These are phyloP conservation scores for Sarcophaga subvicina DNA, from an alignment of 2,888 invertebrate species.

Conservation along the genomic window DNA sequence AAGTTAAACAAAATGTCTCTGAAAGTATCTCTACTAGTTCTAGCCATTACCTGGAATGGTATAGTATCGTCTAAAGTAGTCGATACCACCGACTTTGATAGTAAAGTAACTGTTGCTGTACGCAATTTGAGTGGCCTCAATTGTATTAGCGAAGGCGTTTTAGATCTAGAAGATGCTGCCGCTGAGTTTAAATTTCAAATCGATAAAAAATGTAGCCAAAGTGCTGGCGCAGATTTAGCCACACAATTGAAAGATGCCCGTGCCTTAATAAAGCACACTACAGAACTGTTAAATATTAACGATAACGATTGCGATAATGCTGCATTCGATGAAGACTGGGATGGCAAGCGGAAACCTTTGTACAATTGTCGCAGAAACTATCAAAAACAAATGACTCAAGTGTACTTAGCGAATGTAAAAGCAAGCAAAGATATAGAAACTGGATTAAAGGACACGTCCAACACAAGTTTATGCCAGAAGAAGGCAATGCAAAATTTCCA, in stretches of 20 bases:
- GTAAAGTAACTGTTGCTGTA: not conserved
- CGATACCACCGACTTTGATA: not conserved
- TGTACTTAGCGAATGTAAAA: not conserved
- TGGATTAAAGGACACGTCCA: not conserved
- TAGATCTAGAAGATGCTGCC: slow-evolving; percentile 36
- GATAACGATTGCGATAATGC: slow-evolving; percentile 42
- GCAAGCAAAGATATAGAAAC: not conserved
- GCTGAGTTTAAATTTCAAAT: slow-evolving; percentile 39
- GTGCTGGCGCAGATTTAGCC: not conserved
- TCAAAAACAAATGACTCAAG: slow-evolving; percentile 21
- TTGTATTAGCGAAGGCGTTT: slow-evolving; percentile 21
- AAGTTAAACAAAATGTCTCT: slow-evolving; percentile 27
- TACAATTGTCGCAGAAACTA: not conserved
- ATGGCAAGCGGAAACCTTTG: not conserved
- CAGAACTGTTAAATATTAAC: slow-evolving; percentile 21
- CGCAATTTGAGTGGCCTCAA: slow-evolving; percentile 42
- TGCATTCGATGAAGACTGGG: slow-evolving; percentile 30
- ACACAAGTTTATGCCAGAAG: slow-evolving; percentile 8
- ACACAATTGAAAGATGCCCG: slow-evolving; percentile 12
- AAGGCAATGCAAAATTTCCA: slow-evolving; percentile 18
- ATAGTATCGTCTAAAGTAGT: not conserved
- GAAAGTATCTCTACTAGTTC: slow-evolving; percentile 38
- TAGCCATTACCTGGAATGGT: slow-evolving; percentile 20
- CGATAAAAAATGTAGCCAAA: not conserved
- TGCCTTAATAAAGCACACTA: not conserved